These are phyloP conservation scores for Monochamus saltuarius DNA, from an alignment of 1,140 invertebrate genomes.

Conservation along the genomic window DNA sequence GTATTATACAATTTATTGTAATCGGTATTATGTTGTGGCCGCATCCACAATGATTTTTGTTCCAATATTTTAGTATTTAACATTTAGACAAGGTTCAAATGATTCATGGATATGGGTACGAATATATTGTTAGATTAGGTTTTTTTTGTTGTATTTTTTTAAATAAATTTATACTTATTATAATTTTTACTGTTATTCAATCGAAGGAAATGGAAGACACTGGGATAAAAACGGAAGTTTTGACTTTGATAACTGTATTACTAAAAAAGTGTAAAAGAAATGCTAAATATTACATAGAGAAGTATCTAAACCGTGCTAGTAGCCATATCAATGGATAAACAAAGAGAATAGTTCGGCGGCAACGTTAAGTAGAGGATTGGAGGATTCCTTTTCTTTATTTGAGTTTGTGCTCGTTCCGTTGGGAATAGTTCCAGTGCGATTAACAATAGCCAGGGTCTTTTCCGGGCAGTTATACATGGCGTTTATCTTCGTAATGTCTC, in stretches of 20 bases:
- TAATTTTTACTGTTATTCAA: no score
- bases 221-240: no score
- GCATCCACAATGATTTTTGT: neutral
- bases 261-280: no score
- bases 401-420: neutral
- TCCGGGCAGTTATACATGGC: slow-evolving; percentile 70
- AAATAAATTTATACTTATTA: no score
- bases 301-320: no score
- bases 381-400: slow-evolving; percentile 12
- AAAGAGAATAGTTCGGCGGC: slow-evolving; percentile 23
- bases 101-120: no score
- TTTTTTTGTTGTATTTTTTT: no score
- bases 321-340: slow-evolving; percentile 18
- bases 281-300: no score
- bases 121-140: no score
- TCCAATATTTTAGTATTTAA: slow-evolving; percentile 1
- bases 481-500: slow-evolving; percentile 73
- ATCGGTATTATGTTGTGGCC: neutral
- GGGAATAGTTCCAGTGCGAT: neutral
- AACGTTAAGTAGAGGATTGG: slow-evolving; percentile 20
- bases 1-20: slow-evolving; percentile 19
- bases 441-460: slow-evolving; percentile 23
- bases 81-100: neutral
- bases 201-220: no score
- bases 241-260: no score